Percentiles rank a stretch among this genome's conserved stretches.
Evolutionary conservation across 1,140 invertebrate species (phyloP).

Genomic region (Plutomurus gul): DNA sequence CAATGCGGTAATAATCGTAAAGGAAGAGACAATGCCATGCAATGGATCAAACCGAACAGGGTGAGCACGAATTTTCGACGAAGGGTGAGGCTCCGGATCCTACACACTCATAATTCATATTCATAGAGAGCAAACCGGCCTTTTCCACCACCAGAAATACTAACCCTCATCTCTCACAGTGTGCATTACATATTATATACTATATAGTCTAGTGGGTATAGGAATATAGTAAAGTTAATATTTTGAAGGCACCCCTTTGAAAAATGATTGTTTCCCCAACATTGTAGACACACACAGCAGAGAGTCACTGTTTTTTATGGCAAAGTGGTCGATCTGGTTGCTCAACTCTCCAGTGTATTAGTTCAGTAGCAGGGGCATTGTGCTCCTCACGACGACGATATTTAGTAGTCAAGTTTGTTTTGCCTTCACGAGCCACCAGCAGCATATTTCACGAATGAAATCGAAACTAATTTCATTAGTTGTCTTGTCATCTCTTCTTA

Average conservation of each 20-base stretch:
- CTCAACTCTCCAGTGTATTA: not conserved
- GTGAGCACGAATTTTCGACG: not conserved
- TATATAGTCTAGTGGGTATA: too few species aligned
- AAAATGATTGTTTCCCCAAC: not conserved
- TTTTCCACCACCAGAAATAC: too few species aligned
- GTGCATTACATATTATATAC: too few species aligned
- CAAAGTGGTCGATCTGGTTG: not conserved
- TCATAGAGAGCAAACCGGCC: too few species aligned
- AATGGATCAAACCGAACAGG: not conserved
- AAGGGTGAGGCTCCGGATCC: not conserved
- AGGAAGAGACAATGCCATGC: not conserved
- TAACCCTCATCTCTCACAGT: too few species aligned
- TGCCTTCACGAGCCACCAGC: not conserved
- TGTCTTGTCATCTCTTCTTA: conserved; percentile 3
- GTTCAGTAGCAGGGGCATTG: not conserved
- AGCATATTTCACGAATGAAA: conserved; percentile 52
- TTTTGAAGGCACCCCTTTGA: conserved; percentile 13
- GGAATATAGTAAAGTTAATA: too few species aligned
- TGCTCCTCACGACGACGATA: not conserved
- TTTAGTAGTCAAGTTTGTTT: conserved; percentile 35
- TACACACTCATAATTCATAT: not conserved
- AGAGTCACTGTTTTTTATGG: not conserved
- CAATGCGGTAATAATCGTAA: not conserved
- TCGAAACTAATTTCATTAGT: conserved; percentile 52
- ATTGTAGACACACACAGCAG: too few species aligned